A percentile compares a stretch with the other conserved stretches of the same genome.
Evolutionary conservation across 2,888 invertebrate species (phyloP).

Genomic region (Agriopis aurantiaria): DNA sequence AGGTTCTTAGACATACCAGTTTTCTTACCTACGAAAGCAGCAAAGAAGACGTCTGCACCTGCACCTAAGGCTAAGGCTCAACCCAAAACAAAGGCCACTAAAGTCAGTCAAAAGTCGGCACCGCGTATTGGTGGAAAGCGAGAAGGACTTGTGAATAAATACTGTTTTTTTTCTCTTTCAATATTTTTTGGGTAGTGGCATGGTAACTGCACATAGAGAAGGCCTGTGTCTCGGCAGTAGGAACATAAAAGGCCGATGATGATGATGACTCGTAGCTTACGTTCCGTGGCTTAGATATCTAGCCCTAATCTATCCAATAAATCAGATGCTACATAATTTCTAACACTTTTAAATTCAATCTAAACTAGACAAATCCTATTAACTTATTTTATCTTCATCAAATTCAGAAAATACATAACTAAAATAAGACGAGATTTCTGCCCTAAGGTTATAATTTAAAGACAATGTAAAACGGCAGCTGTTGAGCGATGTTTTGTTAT

Average conservation of each 20-base stretch:
- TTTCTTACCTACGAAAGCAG: constrained; percentile 94
- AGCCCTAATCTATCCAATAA: constrained; percentile 5
- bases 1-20: too few species aligned
- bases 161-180: constrained; percentile 64
- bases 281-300: background rate
- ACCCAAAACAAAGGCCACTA: constrained; percentile 95
- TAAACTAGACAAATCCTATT: constrained; percentile 48
- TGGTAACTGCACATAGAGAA: too few species aligned
- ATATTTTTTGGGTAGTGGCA: too few species aligned
- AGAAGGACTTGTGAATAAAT: constrained; percentile 86
- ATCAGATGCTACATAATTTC: constrained; percentile 2
- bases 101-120: constrained; percentile 95
- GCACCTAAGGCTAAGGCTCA: constrained; percentile 91
- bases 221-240: too few species aligned
- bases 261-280: background rate
- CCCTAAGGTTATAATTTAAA: constrained; percentile 76
- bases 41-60: constrained; percentile 92
- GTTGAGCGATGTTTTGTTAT: constrained; percentile 67
- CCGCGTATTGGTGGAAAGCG: constrained; percentile 99
- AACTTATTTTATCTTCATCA: constrained; percentile 66
- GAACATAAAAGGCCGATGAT: too few species aligned
- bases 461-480: constrained; percentile 76
- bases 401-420: constrained; percentile 69
- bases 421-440: constrained; percentile 69
- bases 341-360: constrained; percentile 32